Evolutionary conservation across 2,888 invertebrate species (phyloP), one percentile per base, ranked within the genome.

Genomic region (Meganola albula): DNA sequence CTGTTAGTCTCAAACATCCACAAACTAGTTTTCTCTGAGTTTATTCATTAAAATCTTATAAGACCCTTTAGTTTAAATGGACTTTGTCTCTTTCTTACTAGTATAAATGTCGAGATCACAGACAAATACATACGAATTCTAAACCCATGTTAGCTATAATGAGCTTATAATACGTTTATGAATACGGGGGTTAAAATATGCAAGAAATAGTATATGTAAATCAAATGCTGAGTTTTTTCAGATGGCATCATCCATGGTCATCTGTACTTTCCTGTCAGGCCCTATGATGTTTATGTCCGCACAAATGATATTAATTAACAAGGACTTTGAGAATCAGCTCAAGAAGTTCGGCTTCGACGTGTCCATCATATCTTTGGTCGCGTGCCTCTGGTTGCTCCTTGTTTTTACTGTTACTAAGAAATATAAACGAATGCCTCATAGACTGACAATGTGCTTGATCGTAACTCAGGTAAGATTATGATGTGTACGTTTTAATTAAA

Each of bases 251-350:
- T 93, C 96, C 13, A 95, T 98, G 95, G 97, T 98, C 3, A 93
- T 95, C 1, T 96, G 97, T 55, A 98, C 98, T 0, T 96, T 98
- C 63, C 85, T 98, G 11, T 97, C 97, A 8, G 98, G 96, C 0
- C 98, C 98, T 0, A 87, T 98, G 53, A 97, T 98, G 94, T 97
- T 96, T 68, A 90, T 97, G 37, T 97, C 98, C 0, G 96, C 97
- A 1, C 94, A 96, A 87, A 92, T 98, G 90, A 94, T 97, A 50
- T 92, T 94, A 0, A 75, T 94, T 26, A 92, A 93, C 27, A 91
- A 92, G 49, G 92, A 95, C 58, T 97, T 93, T 63, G 89, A 93
- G 1, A 89, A 88, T 12, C 91, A 96, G 52, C 73, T 97, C 31
- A 91, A 92, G 64, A 80, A 87, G 18, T 96, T 96, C 57, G 92